phyloP scores from a whole-genome alignment of 1,140 invertebrate genomes.

The Diorhabda elongata region DNA sequence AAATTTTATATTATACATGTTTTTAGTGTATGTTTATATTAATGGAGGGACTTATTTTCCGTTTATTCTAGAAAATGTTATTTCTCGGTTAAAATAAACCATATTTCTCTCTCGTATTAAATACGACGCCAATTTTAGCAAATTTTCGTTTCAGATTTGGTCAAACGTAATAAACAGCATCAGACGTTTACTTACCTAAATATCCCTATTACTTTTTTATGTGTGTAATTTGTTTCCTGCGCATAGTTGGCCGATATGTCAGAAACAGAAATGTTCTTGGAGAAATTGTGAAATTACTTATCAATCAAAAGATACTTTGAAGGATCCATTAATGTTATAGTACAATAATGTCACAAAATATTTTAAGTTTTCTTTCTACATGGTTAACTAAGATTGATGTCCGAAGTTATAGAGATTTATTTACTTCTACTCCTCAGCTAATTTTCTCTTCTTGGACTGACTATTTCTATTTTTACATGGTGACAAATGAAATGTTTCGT shows the following conservation, averaged over 20 bases:
- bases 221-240: background rate
- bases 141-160: too few relatives aligned
- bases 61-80: too few relatives aligned
- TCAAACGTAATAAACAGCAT: too few relatives aligned
- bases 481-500: too few relatives aligned
- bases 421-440: background rate
- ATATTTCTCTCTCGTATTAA: too few relatives aligned
- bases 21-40: too few relatives aligned
- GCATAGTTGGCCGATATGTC: background rate
- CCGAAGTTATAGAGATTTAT: background rate
- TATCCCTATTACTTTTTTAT: background rate
- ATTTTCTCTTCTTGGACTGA: background rate
- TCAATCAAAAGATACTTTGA: constrained; percentile 12
- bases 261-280: background rate
- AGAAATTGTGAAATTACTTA: constrained; percentile 5
- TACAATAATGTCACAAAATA: constrained; percentile 10
- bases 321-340: constrained; percentile 11
- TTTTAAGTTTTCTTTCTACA: background rate
- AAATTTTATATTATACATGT: too few relatives aligned
- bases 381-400: constrained; percentile 14
- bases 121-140: too few relatives aligned
- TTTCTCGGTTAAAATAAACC: too few relatives aligned
- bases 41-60: too few relatives aligned
- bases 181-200: too few relatives aligned
- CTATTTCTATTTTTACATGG: too few relatives aligned